Evolutionary conservation across 2,113 vertebrate species (phyloP).

Genomic region (Amia ocellicauda): DNA sequence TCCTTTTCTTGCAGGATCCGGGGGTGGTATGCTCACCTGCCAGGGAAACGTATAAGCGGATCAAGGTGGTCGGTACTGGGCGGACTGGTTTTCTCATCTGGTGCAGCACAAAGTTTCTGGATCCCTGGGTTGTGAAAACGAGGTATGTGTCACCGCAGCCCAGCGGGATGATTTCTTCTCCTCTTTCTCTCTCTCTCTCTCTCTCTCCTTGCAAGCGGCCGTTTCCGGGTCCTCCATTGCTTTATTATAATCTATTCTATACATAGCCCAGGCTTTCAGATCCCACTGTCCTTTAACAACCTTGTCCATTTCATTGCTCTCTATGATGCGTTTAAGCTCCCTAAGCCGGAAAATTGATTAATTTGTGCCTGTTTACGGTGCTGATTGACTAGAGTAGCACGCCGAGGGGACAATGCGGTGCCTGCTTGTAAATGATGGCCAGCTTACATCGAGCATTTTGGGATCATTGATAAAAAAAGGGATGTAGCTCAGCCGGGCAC

Average conservation of each 20-base stretch:
- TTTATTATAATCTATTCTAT: constrained; percentile 13
- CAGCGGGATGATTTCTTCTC: too few relatives aligned
- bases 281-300: constrained; percentile 29
- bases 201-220: constrained; percentile 4
- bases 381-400: constrained; percentile 3
- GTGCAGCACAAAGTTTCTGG: constrained; percentile 36
- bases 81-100: constrained; percentile 38
- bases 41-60: constrained; percentile 58
- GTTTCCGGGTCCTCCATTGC: constrained; percentile 35
- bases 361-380: constrained; percentile 2
- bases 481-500: too few relatives aligned
- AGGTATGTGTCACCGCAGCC: constrained; percentile 47
- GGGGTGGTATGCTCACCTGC: constrained; percentile 40
- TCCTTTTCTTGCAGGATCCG: constrained; percentile 25
- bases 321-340: constrained; percentile 15
- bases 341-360: background rate
- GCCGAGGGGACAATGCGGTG: background rate
- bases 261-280: background rate
- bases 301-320: constrained; percentile 24
- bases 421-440: constrained; percentile 14
- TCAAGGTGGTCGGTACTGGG: constrained; percentile 60
- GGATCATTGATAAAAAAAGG: too few relatives aligned
- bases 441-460: constrained; percentile 34
- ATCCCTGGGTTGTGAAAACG: constrained; percentile 29
- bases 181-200: too few relatives aligned